These are phyloP conservation scores for Mesoligia furuncula DNA, from an alignment of 2,888 invertebrate species.

Conservation along the genomic window DNA sequence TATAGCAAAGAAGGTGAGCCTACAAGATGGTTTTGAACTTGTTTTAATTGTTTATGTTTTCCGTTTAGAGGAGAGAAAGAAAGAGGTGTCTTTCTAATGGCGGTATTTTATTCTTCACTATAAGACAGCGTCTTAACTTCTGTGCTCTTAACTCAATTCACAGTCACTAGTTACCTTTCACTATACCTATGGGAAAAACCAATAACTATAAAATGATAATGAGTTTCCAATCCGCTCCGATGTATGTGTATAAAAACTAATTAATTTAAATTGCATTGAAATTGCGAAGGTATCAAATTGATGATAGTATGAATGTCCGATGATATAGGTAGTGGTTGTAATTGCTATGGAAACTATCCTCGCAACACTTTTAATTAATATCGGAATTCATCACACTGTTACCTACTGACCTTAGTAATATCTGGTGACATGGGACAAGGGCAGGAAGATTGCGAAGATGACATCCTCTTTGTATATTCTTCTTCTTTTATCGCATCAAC, in stretches of 20 bases:
- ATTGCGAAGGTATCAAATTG: constrained; percentile 6
- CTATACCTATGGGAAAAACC: background rate
- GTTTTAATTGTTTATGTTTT: too few relatives aligned
- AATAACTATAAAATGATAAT: background rate
- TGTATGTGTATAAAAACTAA: constrained; percentile 17
- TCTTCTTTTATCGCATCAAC: background rate
- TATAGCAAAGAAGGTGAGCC: too few relatives aligned
- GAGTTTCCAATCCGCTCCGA: background rate
- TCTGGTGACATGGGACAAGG: background rate
- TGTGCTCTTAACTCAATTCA: too few relatives aligned
- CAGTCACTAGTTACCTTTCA: too few relatives aligned
- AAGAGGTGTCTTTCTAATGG: too few relatives aligned
- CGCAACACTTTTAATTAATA: background rate
- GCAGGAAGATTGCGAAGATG: background rate
- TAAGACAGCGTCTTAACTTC: too few relatives aligned
- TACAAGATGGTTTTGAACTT: too few relatives aligned
- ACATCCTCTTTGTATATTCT: background rate
- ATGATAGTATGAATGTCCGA: background rate
- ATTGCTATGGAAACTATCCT: background rate
- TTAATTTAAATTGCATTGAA: constrained; percentile 32
- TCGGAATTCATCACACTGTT: background rate
- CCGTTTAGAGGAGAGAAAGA: too few relatives aligned
- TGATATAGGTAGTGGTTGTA: background rate
- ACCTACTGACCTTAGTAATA: background rate
- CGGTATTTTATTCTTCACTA: too few relatives aligned